Conservation (phyloP, 1,140 invertebrate genomes). For the Protaetia brevitarsis region DNA sequence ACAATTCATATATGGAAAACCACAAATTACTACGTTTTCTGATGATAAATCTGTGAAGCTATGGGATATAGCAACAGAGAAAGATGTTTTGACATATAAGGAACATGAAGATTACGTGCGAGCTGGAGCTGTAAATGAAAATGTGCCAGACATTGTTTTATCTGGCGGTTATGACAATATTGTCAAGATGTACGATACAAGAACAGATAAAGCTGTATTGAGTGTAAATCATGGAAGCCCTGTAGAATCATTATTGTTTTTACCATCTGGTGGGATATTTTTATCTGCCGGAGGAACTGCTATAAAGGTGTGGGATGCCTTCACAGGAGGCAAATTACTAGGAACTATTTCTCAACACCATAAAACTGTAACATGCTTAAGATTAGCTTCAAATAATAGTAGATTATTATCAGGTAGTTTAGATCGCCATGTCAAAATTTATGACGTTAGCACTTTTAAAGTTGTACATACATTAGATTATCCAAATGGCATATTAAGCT, state of each 20-base stretch:
- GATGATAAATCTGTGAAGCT: slow-evolving; percentile 88
- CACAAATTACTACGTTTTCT: slow-evolving; percentile 83
- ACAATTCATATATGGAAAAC: slow-evolving; percentile 75
- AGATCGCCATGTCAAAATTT: slow-evolving; percentile 93
- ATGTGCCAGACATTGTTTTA: slow-evolving; percentile 71
- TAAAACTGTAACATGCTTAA: slow-evolving; percentile 87
- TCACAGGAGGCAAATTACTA: slow-evolving; percentile 46
- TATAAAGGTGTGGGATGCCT: slow-evolving; percentile 53
- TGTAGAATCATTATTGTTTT: slow-evolving; percentile 32
- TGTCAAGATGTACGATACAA: slow-evolving; percentile 85
- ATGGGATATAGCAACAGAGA: slow-evolving; percentile 88
- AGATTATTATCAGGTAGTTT: slow-evolving; percentile 85
- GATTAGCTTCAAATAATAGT: slow-evolving; percentile 73
- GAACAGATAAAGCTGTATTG: slow-evolving; percentile 50
- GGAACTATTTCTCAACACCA: slow-evolving; percentile 82
- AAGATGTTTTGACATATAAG: slow-evolving; percentile 61
- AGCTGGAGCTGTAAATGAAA: slow-evolving; percentile 73
- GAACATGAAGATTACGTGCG: slow-evolving; percentile 81
- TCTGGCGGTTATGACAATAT: slow-evolving; percentile 93
- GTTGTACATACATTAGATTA: slow-evolving; percentile 86
- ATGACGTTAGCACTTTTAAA: slow-evolving; percentile 83
- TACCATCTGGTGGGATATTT: slow-evolving; percentile 87
- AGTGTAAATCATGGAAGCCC: not conserved
- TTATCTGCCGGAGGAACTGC: slow-evolving; percentile 89
- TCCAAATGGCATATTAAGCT: slow-evolving; percentile 84